Conservation (phyloP, 1,140 invertebrate species). For the Lepidurus couesii region DNA sequence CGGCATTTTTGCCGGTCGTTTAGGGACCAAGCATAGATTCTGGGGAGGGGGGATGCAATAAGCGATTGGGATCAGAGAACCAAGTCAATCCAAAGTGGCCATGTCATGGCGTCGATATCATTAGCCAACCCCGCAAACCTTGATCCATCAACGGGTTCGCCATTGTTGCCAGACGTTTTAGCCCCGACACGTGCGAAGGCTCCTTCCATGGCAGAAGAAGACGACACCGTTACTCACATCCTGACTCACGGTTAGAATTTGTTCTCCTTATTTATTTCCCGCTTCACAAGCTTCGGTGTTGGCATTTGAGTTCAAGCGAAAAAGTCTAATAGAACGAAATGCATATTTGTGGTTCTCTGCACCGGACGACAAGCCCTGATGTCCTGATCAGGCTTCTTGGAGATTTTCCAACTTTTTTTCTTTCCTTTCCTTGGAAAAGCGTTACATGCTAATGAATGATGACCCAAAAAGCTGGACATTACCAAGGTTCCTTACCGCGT, state of each 20-base stretch:
- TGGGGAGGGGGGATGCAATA: not conserved
- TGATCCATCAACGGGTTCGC: not conserved
- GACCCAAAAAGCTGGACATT: too few relatives aligned
- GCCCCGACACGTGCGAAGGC: not conserved
- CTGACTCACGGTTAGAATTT: constrained; percentile 13
- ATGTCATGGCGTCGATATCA: not conserved
- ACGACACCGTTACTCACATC: constrained; percentile 3
- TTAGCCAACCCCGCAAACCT: not conserved
- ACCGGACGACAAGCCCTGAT: not conserved
- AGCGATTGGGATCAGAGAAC: not conserved
- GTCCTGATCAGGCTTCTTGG: not conserved
- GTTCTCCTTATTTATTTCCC: not conserved
- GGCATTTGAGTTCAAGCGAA: not conserved
- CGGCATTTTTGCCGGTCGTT: not conserved
- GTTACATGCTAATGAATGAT: not conserved
- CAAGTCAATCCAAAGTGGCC: not conserved
- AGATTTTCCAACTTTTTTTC: not conserved
- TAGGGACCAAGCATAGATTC: not conserved
- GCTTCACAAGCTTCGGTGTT: not conserved
- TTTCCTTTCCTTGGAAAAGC: not conserved
- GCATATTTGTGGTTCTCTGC: not conserved
- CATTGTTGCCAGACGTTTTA: not conserved
- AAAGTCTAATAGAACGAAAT: not conserved
- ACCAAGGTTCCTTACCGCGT: too few relatives aligned
- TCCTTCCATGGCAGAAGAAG: constrained; percentile 1